Conservation (phyloP, 2,888 invertebrate species). For the Chirona hameri region DNA sequence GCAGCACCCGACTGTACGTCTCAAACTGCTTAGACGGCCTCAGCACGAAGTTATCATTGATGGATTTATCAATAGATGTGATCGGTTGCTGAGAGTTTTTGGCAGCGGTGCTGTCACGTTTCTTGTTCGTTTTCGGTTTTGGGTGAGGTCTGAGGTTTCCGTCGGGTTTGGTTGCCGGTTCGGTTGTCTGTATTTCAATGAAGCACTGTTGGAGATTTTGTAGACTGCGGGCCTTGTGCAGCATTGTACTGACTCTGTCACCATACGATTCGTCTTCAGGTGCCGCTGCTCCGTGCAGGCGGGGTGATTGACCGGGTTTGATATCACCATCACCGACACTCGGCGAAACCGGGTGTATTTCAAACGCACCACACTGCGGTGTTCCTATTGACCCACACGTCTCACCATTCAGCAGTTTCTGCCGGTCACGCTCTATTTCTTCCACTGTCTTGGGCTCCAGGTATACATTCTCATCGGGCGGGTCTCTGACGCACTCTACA, state of each 20-base stretch:
- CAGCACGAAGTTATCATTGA: constrained; percentile 2
- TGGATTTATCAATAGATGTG: neutral
- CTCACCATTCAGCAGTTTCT: neutral
- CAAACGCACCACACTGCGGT: no score
- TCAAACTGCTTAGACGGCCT: neutral
- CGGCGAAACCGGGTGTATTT: no score
- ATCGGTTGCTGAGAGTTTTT: neutral
- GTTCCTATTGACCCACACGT: no score
- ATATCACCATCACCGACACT: no score
- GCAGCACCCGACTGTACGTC: no score
- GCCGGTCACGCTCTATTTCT: neutral
- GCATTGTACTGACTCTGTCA: neutral
- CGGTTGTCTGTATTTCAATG: neutral
- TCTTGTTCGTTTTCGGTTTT: neutral
- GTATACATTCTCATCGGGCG: neutral
- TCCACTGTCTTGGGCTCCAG: neutral
- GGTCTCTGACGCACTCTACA: neutral
- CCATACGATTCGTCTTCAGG: neutral
- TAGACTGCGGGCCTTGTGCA: neutral
- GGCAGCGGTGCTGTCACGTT: neutral
- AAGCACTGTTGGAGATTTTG: constrained; percentile 3
- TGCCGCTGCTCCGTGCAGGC: neutral
- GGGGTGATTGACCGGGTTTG: no score
- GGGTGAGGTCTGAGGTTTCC: neutral
- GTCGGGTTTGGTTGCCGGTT: neutral